These are phyloP conservation scores for Drosophila ananassae DNA, from an alignment of 1,140 invertebrate species.

Conservation along the genomic window DNA sequence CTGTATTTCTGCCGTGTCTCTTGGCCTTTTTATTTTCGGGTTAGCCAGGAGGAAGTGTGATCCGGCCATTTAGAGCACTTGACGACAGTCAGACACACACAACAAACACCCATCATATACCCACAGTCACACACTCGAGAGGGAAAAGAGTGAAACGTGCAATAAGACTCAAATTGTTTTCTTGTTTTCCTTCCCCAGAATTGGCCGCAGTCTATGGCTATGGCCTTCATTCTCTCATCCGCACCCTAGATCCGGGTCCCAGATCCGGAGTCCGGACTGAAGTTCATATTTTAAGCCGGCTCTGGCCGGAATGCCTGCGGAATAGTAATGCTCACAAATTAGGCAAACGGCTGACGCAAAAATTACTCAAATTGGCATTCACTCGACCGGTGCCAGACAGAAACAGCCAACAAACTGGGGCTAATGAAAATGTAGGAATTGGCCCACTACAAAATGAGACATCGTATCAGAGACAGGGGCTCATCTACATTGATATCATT, in stretches of 20 bases:
- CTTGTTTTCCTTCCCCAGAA: slow-evolving; percentile 35
- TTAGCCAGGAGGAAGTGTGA: slow-evolving; percentile 33
- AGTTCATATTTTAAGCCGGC: slow-evolving; percentile 48
- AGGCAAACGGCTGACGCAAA: slow-evolving; percentile 34
- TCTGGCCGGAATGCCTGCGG: slow-evolving; percentile 19
- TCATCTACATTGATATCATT: not conserved
- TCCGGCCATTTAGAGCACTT: slow-evolving; percentile 48
- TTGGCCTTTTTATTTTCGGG: slow-evolving; percentile 18
- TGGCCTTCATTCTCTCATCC: slow-evolving; percentile 10
- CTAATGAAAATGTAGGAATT: slow-evolving; percentile 33
- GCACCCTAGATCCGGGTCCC: not conserved
- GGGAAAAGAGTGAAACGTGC: slow-evolving; percentile 39
- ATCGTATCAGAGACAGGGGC: slow-evolving; percentile 17
- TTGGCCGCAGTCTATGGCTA: slow-evolving; percentile 19
- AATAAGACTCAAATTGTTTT: slow-evolving; percentile 55
- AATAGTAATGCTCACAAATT: slow-evolving; percentile 51
- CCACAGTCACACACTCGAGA: slow-evolving; percentile 7
- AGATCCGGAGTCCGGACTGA: slow-evolving; percentile 6
- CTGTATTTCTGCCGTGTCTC: slow-evolving; percentile 35
- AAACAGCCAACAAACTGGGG: slow-evolving; percentile 1
- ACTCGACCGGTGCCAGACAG: slow-evolving; percentile 27
- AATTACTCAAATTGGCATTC: slow-evolving; percentile 45
- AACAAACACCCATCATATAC: not conserved
- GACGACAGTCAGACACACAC: slow-evolving; percentile 32
- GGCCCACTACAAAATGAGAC: slow-evolving; percentile 38